phyloP scores from a whole-genome alignment of 2,797 vertebrate species.

The Periparus ater region DNA sequence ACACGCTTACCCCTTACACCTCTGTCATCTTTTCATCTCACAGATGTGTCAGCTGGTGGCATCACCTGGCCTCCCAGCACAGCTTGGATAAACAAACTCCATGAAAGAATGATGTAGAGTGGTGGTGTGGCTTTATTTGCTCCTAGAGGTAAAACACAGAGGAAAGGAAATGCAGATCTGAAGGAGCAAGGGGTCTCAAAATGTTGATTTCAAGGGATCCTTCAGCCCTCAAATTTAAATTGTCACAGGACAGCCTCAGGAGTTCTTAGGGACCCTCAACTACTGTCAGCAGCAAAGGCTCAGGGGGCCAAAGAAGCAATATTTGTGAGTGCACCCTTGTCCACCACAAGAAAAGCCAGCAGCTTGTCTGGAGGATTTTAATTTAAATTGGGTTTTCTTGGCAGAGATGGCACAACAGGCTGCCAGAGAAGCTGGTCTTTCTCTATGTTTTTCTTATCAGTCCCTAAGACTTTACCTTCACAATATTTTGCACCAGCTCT shows the following conservation, averaged over 20 bases:
- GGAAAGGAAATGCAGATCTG: neutral
- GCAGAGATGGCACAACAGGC: neutral
- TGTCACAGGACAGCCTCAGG: neutral
- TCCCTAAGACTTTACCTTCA: neutral
- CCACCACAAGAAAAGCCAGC: rapidly evolving
- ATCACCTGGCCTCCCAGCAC: neutral
- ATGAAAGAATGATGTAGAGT: neutral
- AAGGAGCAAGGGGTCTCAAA: neutral
- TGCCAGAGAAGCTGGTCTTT: neutral
- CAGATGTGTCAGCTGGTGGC: neutral
- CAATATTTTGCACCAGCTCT: neutral
- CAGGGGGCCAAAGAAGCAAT: neutral
- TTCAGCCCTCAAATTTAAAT: neutral
- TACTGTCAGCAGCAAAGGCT: neutral
- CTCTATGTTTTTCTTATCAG: neutral
- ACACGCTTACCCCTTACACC: neutral
- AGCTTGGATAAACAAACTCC: neutral
- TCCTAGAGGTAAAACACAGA: neutral
- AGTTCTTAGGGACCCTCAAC: neutral
- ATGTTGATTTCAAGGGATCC: neutral
- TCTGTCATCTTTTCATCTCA: neutral
- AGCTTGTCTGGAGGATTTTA: neutral
- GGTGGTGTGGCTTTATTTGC: neutral
- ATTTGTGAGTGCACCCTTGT: neutral
- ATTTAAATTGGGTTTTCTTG: neutral